Base-by-base conservation (phyloP, 2,888 invertebrate genomes). In the Dendrolimus pini region DNA sequence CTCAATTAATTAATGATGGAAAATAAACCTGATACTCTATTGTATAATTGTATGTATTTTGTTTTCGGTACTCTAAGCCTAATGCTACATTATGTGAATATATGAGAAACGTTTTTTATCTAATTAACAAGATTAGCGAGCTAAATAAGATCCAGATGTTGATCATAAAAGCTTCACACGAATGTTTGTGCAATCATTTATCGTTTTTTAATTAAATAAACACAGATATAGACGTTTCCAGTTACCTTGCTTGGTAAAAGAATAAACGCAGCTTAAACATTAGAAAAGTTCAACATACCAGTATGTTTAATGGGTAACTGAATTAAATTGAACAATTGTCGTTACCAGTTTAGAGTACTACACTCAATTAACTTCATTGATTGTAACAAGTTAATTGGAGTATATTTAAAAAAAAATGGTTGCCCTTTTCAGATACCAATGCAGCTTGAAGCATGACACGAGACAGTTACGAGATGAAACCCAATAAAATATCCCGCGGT, bases 391-490 rank as follows among this genome's bases (percentile, higher is more conserved):
- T 76, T 77, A 82, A 84, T 81, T 78, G 80, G 63, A 59, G 58
- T 60, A 65, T 61, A 52, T 65, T 65, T 69, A 70, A 71, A 70
- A 65, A 62, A 59, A 57, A 63, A 65, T 61, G 69, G 70, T 68
- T 75, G 55, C 72, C 61, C 58, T 68, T 90, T 88, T 57, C 89
- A 90, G 90, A 89, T 89, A 82, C 75, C 80, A 83, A 77, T 93
- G 69, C 60, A 77, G 78, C 60, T 69, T 69, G 70, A 76, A 71
- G 67, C 71, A 90, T 89, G 89, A 79, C 84, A 65, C 80, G 80
- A 59, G 86, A 89, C 74, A 85, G 77, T 70, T 89, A 87, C 83
- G 91, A 91, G 77, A 89, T 91, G 90, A 85, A 83, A 69, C 68
- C 77, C 55, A 83, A 83, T 62, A 78, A 78, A 58, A 65, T 88